A percentile compares a stretch with the other conserved stretches of the same genome.
phyloP scores from a whole-genome alignment of 1,140 invertebrate species.

The Magallana angulata region DNA sequence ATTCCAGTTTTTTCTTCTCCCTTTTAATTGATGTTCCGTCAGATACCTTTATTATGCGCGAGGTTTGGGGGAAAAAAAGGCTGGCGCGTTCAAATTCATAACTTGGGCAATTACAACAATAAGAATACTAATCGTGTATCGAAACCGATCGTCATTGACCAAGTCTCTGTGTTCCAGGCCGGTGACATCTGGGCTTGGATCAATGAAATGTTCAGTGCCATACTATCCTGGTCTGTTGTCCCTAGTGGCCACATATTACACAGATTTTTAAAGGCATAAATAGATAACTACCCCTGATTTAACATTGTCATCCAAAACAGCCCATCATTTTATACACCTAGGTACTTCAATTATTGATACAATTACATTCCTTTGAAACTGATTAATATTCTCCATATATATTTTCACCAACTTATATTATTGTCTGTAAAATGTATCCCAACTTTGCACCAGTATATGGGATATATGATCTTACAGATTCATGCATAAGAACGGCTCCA shows the following conservation, averaged over 20 bases:
- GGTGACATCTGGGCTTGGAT: not conserved
- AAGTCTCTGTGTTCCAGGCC: not conserved
- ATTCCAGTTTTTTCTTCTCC: not conserved
- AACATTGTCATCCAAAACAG: not conserved
- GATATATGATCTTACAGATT: too few relatives aligned
- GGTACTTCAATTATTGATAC: not conserved
- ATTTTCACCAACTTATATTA: too few relatives aligned
- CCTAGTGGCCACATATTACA: not conserved
- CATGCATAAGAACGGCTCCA: too few relatives aligned
- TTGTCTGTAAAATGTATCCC: too few relatives aligned
- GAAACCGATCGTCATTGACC: not conserved
- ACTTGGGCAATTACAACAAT: not conserved
- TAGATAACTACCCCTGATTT: not conserved
- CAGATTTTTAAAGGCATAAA: slow-evolving; percentile 14
- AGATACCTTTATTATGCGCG: not conserved
- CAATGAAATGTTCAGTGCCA: not conserved
- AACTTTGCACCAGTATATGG: too few relatives aligned
- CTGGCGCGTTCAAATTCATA: not conserved
- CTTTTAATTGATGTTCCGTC: not conserved
- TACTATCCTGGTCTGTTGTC: not conserved
- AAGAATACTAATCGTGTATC: not conserved
- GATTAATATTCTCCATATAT: too few relatives aligned
- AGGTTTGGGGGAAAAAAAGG: not conserved
- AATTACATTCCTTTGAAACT: too few relatives aligned
- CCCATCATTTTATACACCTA: not conserved